Evolutionary conservation across 2,113 vertebrate genomes (phyloP), one percentile per base, ranked within the genome.

Genomic region (Cyprinodon tularosa): DNA sequence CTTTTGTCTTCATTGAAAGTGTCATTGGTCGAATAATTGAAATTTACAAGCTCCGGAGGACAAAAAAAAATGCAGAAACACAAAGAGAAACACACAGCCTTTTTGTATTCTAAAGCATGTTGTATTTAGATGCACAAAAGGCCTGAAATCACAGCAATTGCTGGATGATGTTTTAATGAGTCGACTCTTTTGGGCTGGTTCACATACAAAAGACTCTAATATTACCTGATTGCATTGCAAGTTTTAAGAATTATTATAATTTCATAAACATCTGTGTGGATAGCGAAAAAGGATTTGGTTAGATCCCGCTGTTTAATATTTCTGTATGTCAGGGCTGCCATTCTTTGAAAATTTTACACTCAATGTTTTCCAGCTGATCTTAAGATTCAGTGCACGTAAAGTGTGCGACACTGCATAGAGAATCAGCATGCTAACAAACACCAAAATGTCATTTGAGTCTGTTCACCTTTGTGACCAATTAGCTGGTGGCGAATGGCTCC

Each of bases 321-420:
- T 53, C 13, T 5, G 50, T 14, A n/a, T 9, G 8, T 53, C 20
- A 42, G 44, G 3, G 60, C 42, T 63, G 40, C 29, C 12, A 67
- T 47, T 66, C 2, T 57, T 71, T 60, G 20, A 44, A 20, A 4
- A 36, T 29, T 77, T 69, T 20, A 80, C 78, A 84, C 64, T 66
- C 66, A 76, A 70, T 15, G 6, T 20, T 62, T 40, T 77, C 64
- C 37, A 53, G 64, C 39, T 53, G 74, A 62, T 59, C 59, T 71
- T 84, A 14, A 71, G 66, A 85, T 83, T 77, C 74, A 84, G 72
- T 72, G 72, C 76, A 66, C 1, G 11, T 69, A 40, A 50, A 68
- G 40, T 10, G 60, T 72, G 37, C 60, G 61, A 15, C 53, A 14
- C 42, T 9, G 29, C 47, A 13, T 53, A 39, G 12, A 22, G 47